Evolutionary conservation across 2,797 vertebrate genomes (phyloP).

Genomic region (Lithobates sylvaticus): DNA sequence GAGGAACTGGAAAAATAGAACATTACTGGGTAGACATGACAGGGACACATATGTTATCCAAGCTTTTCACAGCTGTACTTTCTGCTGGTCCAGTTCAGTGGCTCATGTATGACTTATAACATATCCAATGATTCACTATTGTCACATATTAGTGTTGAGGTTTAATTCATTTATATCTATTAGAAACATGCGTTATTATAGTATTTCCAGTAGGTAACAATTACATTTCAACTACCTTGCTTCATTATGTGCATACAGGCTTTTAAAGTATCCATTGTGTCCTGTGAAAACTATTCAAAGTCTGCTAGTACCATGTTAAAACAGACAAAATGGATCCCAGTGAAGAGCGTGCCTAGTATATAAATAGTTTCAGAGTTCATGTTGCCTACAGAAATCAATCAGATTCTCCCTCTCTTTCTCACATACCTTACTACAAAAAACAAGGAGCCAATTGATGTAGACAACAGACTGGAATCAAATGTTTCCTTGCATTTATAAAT

Average conservation of each 20-base stretch:
- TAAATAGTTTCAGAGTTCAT: too few relatives aligned
- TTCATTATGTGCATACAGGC: too few relatives aligned
- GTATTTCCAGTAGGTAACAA: neutral
- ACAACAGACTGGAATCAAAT: too few relatives aligned
- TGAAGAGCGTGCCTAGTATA: too few relatives aligned
- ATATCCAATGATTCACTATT: neutral
- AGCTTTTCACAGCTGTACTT: conserved; percentile 86
- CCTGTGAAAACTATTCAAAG: too few relatives aligned
- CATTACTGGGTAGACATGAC: conserved; percentile 74
- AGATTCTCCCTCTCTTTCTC: neutral
- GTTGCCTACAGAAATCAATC: neutral
- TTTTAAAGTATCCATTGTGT: neutral
- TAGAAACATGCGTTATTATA: neutral
- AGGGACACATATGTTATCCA: conserved; percentile 75
- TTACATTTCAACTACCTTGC: neutral
- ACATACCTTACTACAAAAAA: too few relatives aligned
- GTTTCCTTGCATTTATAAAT: too few relatives aligned
- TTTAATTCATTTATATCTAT: neutral
- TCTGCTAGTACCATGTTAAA: too few relatives aligned
- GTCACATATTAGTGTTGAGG: neutral
- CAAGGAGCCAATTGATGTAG: too few relatives aligned
- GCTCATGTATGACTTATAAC: neutral
- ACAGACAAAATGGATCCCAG: too few relatives aligned
- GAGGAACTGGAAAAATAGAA: conserved; percentile 74
- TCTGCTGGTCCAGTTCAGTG: conserved; percentile 78